Evolutionary conservation across 2,888 invertebrate genomes (phyloP).

Genomic region (Ariolimax columbianus): DNA sequence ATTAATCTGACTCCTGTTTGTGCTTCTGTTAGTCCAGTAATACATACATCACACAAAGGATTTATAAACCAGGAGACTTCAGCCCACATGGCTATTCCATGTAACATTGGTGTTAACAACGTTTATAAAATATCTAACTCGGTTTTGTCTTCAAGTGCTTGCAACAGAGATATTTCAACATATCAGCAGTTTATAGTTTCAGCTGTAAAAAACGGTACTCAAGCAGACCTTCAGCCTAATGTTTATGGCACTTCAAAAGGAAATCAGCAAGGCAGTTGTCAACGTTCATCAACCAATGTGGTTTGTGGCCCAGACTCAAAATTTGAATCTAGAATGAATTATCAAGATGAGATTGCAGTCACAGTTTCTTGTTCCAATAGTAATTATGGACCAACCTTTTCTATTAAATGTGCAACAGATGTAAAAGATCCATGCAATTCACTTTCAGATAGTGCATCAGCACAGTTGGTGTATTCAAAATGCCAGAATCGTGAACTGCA

Average conservation of each 20-base stretch:
- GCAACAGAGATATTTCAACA: neutral
- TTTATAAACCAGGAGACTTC: neutral
- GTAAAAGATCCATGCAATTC: neutral
- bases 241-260: neutral
- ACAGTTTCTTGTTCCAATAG: neutral
- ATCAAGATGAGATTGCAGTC: neutral
- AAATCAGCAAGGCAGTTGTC: neutral
- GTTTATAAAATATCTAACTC: neutral
- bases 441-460: neutral
- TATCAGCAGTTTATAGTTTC: neutral
- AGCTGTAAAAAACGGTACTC: neutral
- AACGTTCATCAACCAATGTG: neutral
- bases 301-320: neutral
- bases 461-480: neutral
- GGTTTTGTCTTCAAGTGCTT: neutral
- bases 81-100: neutral
- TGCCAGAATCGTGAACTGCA: too few species aligned
- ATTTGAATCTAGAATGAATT: neutral
- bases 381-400: neutral
- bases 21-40: neutral
- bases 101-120: neutral
- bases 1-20: neutral
- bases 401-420: neutral
- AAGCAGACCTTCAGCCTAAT: neutral
- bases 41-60: neutral